Evolutionary conservation across 2,888 invertebrate species (phyloP).

Genomic region (Pyrochroa serraticornis): DNA sequence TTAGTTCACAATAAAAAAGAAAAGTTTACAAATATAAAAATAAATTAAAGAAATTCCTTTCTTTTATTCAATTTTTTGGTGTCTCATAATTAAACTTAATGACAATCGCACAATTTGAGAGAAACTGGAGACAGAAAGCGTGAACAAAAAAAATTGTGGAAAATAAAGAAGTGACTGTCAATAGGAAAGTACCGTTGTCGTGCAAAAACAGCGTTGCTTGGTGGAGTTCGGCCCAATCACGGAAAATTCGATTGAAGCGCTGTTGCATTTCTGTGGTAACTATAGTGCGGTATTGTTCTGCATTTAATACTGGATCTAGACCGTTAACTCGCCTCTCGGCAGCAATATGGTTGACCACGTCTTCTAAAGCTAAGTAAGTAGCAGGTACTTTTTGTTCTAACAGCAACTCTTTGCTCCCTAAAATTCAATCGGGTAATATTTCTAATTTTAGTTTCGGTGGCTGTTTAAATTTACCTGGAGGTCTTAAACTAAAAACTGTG

Average conservation of each 20-base stretch:
- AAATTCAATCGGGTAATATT: conserved; percentile 20
- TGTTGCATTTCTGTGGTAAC: conserved; percentile 71
- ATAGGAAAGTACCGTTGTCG: conserved; percentile 77
- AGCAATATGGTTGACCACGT: conserved; percentile 84
- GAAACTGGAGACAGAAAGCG: too few species aligned
- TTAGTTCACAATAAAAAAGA: too few species aligned
- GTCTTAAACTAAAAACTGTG: conserved; percentile 87
- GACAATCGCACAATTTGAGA: too few species aligned
- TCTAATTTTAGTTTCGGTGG: not conserved
- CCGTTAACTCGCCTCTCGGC: conserved; percentile 72
- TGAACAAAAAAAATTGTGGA: conserved; percentile 27
- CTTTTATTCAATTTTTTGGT: too few species aligned
- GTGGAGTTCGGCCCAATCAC: conserved; percentile 89
- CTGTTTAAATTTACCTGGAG: conserved; percentile 69
- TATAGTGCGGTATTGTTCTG: conserved; percentile 74
- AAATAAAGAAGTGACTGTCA: not conserved
- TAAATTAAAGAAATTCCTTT: too few species aligned
- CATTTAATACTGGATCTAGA: conserved; percentile 81
- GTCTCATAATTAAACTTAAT: too few species aligned
- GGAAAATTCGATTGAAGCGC: conserved; percentile 73
- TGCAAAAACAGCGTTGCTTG: conserved; percentile 97
- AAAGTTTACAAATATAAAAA: too few species aligned
- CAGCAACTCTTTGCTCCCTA: conserved; percentile 86
- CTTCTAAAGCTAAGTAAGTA: conserved; percentile 92
- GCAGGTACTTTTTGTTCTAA: conserved; percentile 95